phyloP scores from a whole-genome alignment of 2,888 invertebrate species.

The Trachelus iudaicus region DNA sequence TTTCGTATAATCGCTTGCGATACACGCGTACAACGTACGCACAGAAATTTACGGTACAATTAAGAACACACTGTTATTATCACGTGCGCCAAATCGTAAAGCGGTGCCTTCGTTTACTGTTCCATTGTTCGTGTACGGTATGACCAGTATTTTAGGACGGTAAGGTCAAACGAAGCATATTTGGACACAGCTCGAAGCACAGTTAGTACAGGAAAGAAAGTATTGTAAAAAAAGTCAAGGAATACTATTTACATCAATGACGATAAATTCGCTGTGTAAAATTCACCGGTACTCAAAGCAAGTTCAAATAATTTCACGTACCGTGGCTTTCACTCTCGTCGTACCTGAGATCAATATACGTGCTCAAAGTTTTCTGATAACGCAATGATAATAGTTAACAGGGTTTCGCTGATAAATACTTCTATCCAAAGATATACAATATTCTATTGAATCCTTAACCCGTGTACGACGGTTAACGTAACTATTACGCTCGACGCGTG shows the following conservation, averaged over 20 bases:
- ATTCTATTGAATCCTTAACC: background rate
- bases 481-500: background rate
- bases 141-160: background rate
- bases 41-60: background rate
- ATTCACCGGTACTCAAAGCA: background rate
- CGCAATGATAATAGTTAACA: background rate
- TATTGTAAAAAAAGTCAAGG: background rate
- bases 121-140: background rate
- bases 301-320: background rate
- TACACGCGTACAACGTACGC: background rate
- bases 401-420: background rate
- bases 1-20: background rate
- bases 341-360: background rate
- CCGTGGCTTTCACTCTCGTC: background rate
- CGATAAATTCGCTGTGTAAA: background rate
- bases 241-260: background rate
- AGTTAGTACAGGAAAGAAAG: background rate
- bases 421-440: background rate
- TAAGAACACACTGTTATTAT: background rate
- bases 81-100: background rate
- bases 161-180: background rate
- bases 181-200: slow-evolving; percentile 1
- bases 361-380: background rate
- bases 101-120: background rate
- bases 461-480: background rate